phyloP scores from a whole-genome alignment of 2,797 vertebrate genomes.

The Cynopterus sphinx region DNA sequence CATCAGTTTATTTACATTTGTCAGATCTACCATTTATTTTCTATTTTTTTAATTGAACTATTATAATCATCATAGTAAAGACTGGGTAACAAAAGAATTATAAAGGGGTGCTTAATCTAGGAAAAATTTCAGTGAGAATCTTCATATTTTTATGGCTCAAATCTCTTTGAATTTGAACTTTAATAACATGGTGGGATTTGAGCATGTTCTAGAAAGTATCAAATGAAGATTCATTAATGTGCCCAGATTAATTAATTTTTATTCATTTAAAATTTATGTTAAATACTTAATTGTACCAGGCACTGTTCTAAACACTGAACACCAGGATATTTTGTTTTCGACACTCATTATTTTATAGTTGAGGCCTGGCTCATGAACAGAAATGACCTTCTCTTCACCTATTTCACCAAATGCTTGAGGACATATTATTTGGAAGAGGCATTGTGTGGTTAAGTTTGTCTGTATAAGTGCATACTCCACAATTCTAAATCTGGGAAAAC shows the following conservation, averaged over 20 bases:
- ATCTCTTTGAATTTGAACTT: neutral
- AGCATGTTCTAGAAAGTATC: neutral
- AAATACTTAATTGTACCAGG: neutral
- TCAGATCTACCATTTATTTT: neutral
- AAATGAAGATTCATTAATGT: neutral
- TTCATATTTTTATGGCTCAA: neutral
- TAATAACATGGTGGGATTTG: neutral
- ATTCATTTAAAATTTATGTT: neutral
- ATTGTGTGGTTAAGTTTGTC: neutral
- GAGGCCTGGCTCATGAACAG: neutral
- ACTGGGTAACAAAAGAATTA: neutral
- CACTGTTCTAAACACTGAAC: neutral
- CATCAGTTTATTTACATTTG: neutral
- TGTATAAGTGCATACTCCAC: neutral
- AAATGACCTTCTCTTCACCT: neutral
- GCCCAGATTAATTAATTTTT: neutral
- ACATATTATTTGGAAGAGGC: neutral
- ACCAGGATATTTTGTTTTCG: neutral
- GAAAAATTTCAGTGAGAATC: neutral
- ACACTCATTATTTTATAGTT: neutral
- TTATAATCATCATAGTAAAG: neutral
- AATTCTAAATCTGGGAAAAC: neutral
- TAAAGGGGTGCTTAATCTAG: neutral
- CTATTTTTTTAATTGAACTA: neutral
- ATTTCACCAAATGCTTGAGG: neutral